Evolutionary conservation across 1,140 invertebrate genomes (phyloP).

Genomic region (Solenopsis invicta): DNA sequence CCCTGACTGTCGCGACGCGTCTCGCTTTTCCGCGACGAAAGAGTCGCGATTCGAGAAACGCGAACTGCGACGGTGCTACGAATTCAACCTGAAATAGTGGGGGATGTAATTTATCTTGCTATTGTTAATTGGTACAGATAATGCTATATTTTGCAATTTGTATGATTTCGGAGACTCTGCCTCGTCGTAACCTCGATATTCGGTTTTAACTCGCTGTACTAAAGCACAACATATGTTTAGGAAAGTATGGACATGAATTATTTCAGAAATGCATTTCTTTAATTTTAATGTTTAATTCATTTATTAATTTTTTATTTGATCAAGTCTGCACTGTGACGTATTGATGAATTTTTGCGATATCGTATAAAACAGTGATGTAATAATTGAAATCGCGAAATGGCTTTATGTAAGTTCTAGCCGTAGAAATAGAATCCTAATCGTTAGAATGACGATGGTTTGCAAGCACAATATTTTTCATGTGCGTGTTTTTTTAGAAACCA

Average conservation of each 20-base stretch:
- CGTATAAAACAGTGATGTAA: not conserved
- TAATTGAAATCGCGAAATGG: not conserved
- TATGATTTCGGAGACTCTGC: not conserved
- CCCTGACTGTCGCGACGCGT: conserved; percentile 16
- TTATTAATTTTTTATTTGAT: not conserved
- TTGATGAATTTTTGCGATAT: not conserved
- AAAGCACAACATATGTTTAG: not conserved
- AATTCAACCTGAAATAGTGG: not conserved
- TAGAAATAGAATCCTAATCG: not conserved
- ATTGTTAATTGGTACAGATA: not conserved
- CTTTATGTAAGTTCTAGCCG: too few species aligned
- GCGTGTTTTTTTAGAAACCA: not conserved
- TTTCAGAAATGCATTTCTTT: not conserved
- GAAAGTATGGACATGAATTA: not conserved
- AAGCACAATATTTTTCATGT: not conserved
- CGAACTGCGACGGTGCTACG: not conserved
- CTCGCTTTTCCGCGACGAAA: conserved; percentile 49
- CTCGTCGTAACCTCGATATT: not conserved
- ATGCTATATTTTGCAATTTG: not conserved
- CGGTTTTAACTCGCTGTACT: not conserved
- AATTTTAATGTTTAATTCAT: too few species aligned
- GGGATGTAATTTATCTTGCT: not conserved
- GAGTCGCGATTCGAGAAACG: conserved; percentile 30
- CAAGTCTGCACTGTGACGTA: not conserved
- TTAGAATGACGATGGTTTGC: not conserved